Percentiles rank a stretch among this genome's conserved stretches.
These are phyloP conservation scores for Nebria ingens DNA, from an alignment of 1,140 invertebrate genomes.

Conservation along the genomic window DNA sequence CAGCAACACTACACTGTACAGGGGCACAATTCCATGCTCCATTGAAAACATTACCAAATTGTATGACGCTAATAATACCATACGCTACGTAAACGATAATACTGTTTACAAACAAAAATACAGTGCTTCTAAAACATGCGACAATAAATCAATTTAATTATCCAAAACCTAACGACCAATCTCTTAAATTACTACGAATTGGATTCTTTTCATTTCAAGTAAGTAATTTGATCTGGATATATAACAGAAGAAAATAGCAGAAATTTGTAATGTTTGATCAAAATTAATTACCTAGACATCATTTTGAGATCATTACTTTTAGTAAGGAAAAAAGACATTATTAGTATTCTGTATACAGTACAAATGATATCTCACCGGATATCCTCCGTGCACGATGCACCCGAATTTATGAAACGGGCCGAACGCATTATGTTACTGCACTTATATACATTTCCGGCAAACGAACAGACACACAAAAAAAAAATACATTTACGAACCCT, in stretches of 20 bases:
- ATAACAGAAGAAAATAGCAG: too few species aligned
- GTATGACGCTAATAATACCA: too few species aligned
- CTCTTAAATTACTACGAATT: too few species aligned
- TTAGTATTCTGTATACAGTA: not conserved
- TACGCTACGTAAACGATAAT: not conserved
- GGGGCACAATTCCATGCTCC: not conserved
- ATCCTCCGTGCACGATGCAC: not conserved
- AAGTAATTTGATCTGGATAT: too few species aligned
- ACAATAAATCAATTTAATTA: too few species aligned
- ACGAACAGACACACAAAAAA: not conserved
- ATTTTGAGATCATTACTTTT: too few species aligned
- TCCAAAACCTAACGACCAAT: too few species aligned
- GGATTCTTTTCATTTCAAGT: too few species aligned
- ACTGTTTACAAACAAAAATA: not conserved
- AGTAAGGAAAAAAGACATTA: too few species aligned
- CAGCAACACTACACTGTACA: not conserved
- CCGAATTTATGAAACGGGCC: not conserved
- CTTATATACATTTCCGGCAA: not conserved
- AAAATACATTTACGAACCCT: not conserved
- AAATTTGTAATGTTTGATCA: too few species aligned
- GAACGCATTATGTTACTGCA: too few species aligned
- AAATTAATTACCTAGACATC: too few species aligned
- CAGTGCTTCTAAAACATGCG: not conserved
- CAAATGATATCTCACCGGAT: not conserved
- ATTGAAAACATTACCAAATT: not conserved